phyloP scores from a whole-genome alignment of 2,888 invertebrate species.

The Liopterus haemorrhoidalis region DNA sequence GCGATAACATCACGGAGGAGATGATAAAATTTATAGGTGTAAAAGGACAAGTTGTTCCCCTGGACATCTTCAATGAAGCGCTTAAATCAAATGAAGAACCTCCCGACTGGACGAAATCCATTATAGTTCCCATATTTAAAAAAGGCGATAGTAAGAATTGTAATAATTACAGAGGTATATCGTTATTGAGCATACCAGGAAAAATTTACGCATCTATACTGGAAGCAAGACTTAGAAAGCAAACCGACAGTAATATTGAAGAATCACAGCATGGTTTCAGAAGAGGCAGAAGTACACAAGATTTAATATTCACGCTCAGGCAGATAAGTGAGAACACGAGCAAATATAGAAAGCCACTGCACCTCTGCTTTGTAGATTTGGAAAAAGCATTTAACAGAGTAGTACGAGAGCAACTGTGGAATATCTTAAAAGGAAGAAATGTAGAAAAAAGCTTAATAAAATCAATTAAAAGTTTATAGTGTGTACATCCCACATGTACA shows the following conservation, averaged over 20 bases:
- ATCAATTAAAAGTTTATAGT: too few relatives aligned
- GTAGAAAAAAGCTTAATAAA: too few relatives aligned
- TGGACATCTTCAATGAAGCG: slow-evolving; percentile 1
- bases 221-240: not conserved
- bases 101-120: not conserved
- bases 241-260: slow-evolving; percentile 3
- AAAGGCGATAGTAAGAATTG: slow-evolving; percentile 7
- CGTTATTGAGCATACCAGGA: not conserved
- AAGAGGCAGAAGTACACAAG: not conserved
- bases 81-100: not conserved
- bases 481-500: too few relatives aligned
- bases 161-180: slow-evolving; percentile 11
- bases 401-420: too few relatives aligned
- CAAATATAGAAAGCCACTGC: too few relatives aligned
- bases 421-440: too few relatives aligned
- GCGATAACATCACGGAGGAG: not conserved
- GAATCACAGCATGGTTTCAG: slow-evolving; percentile 8
- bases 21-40: slow-evolving; percentile 7
- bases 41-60: slow-evolving; percentile 4
- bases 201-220: slow-evolving; percentile 1
- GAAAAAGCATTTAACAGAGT: too few relatives aligned
- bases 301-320: not conserved
- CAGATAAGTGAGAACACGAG: not conserved
- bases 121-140: slow-evolving; percentile 3
- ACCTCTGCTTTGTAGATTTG: too few relatives aligned